Evolutionary conservation across 2,888 invertebrate genomes (phyloP), one percentile per base, ranked within the genome.

Genomic region (Netelia virgata): DNA sequence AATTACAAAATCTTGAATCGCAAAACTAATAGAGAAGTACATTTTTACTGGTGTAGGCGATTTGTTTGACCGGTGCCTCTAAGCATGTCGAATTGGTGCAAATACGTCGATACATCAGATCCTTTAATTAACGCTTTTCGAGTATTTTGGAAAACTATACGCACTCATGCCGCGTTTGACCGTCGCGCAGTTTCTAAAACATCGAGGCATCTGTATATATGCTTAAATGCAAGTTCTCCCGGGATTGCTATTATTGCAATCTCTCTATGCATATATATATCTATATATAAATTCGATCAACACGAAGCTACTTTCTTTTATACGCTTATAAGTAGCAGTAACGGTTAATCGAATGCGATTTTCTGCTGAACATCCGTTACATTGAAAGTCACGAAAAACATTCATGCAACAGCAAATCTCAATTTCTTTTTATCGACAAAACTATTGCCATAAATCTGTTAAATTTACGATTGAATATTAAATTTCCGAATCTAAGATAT

Each of bases 271-370:
- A 53, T n/a, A n/a, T 53, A n/a, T 53, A 53, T n/a, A 50, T 50
- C 11, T 14, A 53, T 16, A 8, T 14, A 77, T 69, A 77, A 77
- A 69, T 59, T 61, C 69, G 69, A 77, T 77, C 47, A 61, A 59
- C 69, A 61, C 61, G 69, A 69, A 68, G 47, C 50, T 77, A 69
- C 77, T 77, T 77, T 69, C 77, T 77, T 77, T 77, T 61, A 76
- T 57, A 64, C 47, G 20, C 36, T 36, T 50, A 41, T 20, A 23
- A 63, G n/a, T n/a, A 69, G 28, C 20, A 18, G 53, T 50, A 77
- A 77, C 61, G 77, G 50, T 61, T 61, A 61, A 68, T 76, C 43
- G 57, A 76, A 68, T 43, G 50, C 41, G 41, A 77, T 69, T 69
- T 53, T 64, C 16, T 69, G 41, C 41, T 64, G 14, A 43, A 69